phyloP scores from a whole-genome alignment of 2,113 vertebrate genomes.

The Corydoras maculifer region DNA sequence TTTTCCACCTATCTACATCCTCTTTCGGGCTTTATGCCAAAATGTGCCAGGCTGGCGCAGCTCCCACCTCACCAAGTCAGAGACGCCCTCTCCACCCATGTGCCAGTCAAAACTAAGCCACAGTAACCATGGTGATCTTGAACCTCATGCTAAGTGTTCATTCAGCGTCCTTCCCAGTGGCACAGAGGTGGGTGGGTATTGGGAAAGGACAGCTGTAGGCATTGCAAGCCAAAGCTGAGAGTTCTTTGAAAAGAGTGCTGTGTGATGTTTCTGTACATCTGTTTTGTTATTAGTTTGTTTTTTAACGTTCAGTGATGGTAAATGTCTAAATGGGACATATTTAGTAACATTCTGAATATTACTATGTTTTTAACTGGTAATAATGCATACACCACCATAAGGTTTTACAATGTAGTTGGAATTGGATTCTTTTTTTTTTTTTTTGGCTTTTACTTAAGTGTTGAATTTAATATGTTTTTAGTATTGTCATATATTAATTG shows the following conservation, averaged over 20 bases:
- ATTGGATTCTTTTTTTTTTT: too few species aligned
- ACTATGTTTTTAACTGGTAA: too few species aligned
- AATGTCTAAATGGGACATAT: too few species aligned
- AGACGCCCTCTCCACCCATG: slow-evolving; percentile 51
- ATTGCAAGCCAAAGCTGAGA: slow-evolving; percentile 8
- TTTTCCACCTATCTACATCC: slow-evolving; percentile 8
- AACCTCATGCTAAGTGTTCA: slow-evolving; percentile 55
- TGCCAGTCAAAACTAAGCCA: slow-evolving; percentile 53
- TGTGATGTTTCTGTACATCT: not conserved
- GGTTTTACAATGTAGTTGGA: too few species aligned
- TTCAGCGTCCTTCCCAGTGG: slow-evolving; percentile 49
- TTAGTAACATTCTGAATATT: not conserved
- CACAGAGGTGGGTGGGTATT: slow-evolving; percentile 52
- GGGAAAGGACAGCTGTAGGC: slow-evolving; percentile 52
- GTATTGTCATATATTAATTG: too few species aligned
- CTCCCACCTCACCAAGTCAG: slow-evolving; percentile 46
- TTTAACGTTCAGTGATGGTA: not conserved
- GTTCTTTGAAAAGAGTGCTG: too few species aligned
- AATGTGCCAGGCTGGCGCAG: slow-evolving; percentile 42
- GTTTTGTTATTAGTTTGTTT: not conserved
- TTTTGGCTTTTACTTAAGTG: too few species aligned
- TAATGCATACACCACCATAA: too few species aligned
- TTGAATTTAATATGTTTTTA: too few species aligned
- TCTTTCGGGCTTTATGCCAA: slow-evolving; percentile 45
- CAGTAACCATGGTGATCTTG: slow-evolving; percentile 64